Evolutionary conservation across 2,797 vertebrate species (phyloP).

Genomic region (Arrhamphus sclerolepis): DNA sequence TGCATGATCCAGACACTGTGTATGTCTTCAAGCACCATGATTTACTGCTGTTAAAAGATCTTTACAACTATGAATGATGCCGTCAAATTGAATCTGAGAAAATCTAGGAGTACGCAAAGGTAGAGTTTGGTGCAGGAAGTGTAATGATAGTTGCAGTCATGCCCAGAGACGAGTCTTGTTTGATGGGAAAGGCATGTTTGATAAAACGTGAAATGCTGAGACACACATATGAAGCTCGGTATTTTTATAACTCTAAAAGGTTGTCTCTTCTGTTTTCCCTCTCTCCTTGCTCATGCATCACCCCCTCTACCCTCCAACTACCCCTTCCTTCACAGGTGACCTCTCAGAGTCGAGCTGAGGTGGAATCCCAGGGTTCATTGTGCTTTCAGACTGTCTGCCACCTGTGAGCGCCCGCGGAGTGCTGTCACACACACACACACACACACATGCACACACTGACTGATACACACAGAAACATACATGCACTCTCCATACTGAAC

Average conservation of each 20-base stretch:
- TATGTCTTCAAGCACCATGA: constrained; percentile 73
- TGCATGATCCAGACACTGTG: constrained; percentile 77
- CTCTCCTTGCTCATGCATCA: constrained; percentile 53
- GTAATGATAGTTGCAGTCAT: constrained; percentile 31
- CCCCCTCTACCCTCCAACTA: constrained; percentile 49
- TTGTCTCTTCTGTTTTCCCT: constrained; percentile 55
- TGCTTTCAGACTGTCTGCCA: constrained; percentile 75
- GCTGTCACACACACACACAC: constrained; percentile 58
- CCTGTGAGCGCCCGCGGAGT: constrained; percentile 72
- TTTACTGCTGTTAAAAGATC: constrained; percentile 59
- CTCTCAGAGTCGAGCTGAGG: constrained; percentile 70
- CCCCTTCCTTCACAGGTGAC: constrained; percentile 64
- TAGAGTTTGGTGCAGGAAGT: constrained; percentile 36
- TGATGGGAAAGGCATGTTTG: constrained; percentile 63
- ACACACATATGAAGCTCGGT: constrained; percentile 30
- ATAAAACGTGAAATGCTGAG: constrained; percentile 45
- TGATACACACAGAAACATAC: constrained; percentile 21
- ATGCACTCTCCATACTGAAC: constrained; percentile 50
- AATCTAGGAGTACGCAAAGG: constrained; percentile 31
- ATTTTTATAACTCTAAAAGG: constrained; percentile 53
- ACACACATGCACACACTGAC: constrained; percentile 22
- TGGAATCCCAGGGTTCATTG: constrained; percentile 75
- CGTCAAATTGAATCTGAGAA: constrained; percentile 38
- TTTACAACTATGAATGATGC: constrained; percentile 62
- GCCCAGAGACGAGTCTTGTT: constrained; percentile 36